Evolutionary conservation across 1,140 invertebrate species (phyloP), one percentile per base, ranked within the genome.

Genomic region (Lordiphosa stackelbergi): DNA sequence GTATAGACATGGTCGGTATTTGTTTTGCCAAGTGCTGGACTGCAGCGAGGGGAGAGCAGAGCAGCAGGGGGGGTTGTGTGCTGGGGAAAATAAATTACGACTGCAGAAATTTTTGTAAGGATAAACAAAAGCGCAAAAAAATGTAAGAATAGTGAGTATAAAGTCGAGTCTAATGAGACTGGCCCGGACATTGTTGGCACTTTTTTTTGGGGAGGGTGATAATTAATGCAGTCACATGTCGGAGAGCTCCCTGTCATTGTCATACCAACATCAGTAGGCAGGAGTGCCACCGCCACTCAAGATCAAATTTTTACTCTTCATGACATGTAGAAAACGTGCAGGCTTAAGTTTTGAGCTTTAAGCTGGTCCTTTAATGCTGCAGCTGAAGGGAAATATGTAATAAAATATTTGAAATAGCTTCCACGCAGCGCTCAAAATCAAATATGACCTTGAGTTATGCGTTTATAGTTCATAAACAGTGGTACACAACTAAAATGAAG

Each of bases 1-100:
- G 73, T 83, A 83, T 75, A 77, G 77, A 83, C 78, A 69, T 74
- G 77, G 59, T 83, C 77, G 72, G 35, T 83, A 83, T 81, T 81
- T 79, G 75, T 79, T 79, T 79, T 69, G 28, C 70, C 64, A 11
- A 73, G 69, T 73, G 58, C 51, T 36, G 72, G 48, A 55, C 38
- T 46, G 60, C 51, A 28, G 28, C 37, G 24, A 42, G 37, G 43
- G 24, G 22, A 1, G 5, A 24, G 19, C 19, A 19, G 19, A 24
- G 22, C 4, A 24, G n/a, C 16, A 16, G 16, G 16, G 16, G 2
- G 22, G 22, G 22, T 24, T 24, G 4, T 24, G 5, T 6, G 4
- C 22, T 24, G 22, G 35, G 42, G 42, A 56, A 56, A 36, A 49
- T 41, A 59, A 12, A 31, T 35, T 16, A 34, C 45, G 47, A 37